These are phyloP conservation scores for Napeogenes inachia DNA, from an alignment of 2,888 invertebrate species.

Conservation along the genomic window DNA sequence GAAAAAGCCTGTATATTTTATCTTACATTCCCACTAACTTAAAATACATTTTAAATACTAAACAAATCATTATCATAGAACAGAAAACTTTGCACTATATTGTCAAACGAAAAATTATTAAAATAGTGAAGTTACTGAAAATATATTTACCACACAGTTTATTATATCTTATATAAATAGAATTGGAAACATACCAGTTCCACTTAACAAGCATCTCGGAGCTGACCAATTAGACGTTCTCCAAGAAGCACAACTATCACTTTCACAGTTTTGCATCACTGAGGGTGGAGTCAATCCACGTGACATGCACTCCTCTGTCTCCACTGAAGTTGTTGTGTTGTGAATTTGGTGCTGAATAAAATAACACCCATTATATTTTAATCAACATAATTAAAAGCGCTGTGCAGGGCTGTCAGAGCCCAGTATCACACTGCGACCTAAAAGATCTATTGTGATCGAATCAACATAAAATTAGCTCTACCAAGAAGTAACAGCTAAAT, in stretches of 20 bases:
- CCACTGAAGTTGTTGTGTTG: constrained; percentile 75
- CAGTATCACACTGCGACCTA: no score
- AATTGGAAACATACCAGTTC: constrained; percentile 52
- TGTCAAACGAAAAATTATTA: no score
- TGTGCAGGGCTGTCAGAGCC: neutral
- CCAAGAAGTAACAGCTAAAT: no score
- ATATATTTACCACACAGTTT: neutral
- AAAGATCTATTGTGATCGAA: no score
- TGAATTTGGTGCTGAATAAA: constrained; percentile 48
- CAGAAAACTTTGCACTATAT: no score
- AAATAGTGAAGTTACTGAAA: no score
- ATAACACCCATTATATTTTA: neutral
- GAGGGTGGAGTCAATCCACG: constrained; percentile 51
- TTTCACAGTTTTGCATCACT: constrained; percentile 53
- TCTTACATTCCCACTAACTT: no score
- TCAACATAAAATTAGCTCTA: no score
- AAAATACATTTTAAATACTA: no score
- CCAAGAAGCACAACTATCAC: constrained; percentile 54
- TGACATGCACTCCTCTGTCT: constrained; percentile 53
- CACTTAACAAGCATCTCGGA: constrained; percentile 60
- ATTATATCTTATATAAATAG: neutral
- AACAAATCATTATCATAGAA: no score
- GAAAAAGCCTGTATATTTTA: no score
- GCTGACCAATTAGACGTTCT: constrained; percentile 48
- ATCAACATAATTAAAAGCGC: neutral